Evolutionary conservation across 2,888 invertebrate species (phyloP), one percentile per base, ranked within the genome.

Genomic region (Amiota minor): DNA sequence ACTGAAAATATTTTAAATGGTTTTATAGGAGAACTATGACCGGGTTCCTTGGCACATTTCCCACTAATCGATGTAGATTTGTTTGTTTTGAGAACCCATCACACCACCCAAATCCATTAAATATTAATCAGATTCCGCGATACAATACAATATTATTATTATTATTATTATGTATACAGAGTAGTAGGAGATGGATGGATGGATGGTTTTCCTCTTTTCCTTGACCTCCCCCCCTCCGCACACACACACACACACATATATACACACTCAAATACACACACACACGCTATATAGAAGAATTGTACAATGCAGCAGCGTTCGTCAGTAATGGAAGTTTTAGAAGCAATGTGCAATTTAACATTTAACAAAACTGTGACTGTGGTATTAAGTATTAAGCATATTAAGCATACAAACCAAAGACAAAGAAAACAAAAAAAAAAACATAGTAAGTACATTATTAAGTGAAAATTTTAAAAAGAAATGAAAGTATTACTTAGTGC

Each of bases 351-450:
- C 55, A 65, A 65, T 35, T 35, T 65, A 72, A 64, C 23, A 61
- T 68, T 46, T 65, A 47, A 65, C 47, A 65, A 65, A 82, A 88
- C 88, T 87, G 86, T 88, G 88, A 89, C 89, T 89, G 89, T 89
- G 89, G 89, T 89, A 89, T 88, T 89, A 89, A 85, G 88, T 80
- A 86, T 87, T 89, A 89, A 89, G 89, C 35, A 80, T 83, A n/a
- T n/a, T n/a, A n/a, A n/a, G n/a, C 83, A 80, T 78, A 80, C 73
- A 78, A 76, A 35, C 35, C 35, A 35, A 35, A 76, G 73, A 73
- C 59, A 77, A 55, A 35, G 45, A 76, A 18, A 72, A 78, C 62
- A 76, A 73, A 61, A 77, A 55, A 35, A 55, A 76, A 18, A 72
- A 78, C 62, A 76, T 69, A 50, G 50, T 64, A 47, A n/a, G 35